Conservation (phyloP, 2,797 vertebrate species). For the Gymnoscopelus braueri region DNA sequence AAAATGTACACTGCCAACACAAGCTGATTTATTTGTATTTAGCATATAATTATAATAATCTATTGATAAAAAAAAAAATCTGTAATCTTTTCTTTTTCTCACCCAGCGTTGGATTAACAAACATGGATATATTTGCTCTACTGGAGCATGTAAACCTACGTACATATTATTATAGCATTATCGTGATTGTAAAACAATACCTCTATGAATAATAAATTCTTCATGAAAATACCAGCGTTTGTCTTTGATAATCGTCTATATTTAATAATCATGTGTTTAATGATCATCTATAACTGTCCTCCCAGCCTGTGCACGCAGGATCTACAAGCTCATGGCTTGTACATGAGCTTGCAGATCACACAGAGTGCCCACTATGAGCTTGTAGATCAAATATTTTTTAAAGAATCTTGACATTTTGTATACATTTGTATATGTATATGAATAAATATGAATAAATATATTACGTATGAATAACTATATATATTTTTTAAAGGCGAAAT, state of each 20-base stretch:
- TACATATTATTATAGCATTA: constrained; percentile 70
- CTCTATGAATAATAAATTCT: constrained; percentile 78
- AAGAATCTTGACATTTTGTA: too few species aligned
- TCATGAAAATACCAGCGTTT: constrained; percentile 62
- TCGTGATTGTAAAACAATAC: constrained; percentile 75
- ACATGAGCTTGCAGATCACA: too few species aligned
- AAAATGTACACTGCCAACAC: constrained; percentile 74
- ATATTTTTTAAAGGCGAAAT: too few species aligned
- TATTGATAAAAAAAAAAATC: constrained; percentile 57
- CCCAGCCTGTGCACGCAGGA: too few species aligned
- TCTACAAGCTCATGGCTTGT: too few species aligned
- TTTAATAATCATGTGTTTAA: too few species aligned
- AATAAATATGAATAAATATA: too few species aligned
- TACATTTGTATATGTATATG: too few species aligned
- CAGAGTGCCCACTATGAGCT: too few species aligned
- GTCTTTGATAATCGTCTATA: constrained; percentile 20
- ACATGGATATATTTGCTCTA: constrained; percentile 62
- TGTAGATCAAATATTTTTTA: too few species aligned
- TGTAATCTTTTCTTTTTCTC: constrained; percentile 66
- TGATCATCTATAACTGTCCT: too few species aligned
- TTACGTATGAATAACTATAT: too few species aligned
- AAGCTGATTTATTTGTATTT: constrained; percentile 76
- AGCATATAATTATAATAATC: constrained; percentile 57
- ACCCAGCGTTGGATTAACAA: constrained; percentile 37
- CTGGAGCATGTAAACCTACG: constrained; percentile 70